Evolutionary conservation across 2,113 vertebrate species (phyloP), one percentile per base, ranked within the genome.

Genomic region (Oriolus oriolus): DNA sequence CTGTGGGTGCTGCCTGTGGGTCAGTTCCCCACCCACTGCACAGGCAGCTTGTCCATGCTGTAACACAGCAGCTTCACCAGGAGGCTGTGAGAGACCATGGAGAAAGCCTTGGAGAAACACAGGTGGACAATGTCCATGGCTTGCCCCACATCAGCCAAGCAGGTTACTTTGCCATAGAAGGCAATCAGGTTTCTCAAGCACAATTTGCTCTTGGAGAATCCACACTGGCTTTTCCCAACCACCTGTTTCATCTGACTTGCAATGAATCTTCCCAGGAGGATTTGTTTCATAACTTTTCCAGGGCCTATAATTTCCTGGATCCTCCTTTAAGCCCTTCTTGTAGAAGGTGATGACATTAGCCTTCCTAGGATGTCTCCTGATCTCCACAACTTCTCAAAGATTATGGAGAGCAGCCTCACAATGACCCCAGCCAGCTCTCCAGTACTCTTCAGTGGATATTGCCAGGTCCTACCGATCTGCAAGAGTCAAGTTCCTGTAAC

Each of bases 401-500:
- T 52, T 53, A 44, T 44, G 27, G 45, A 77, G 27, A 60, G 35
- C 31, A 57, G 52, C 26, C 20, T 57, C 61, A 76, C 20, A 76
- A 26, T 28, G 17, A 77, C 18, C 6, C 33, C 45, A 68, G 44
- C 3, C 27, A 60, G 37, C 37, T 52, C 45, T 23, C 39, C 45
- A 60, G 37, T 22, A 44, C 17, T 22, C 33, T 27, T 23, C 14
- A 8, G 12, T 13, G 6, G 14, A 27, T 37, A 44, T 3, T 33
- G 5, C 27, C 31, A 68, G 3, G 9, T 37, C 17, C 45, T 52
- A 44, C 10, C 0, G 0, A 50, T 37, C 44, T 68, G 31, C 31
- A 59, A 44, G 6, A n/a, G 37, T 10, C 22, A 77, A 37, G 14
- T 11, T 60, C 63, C 37, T 44, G 13, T 23, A 52, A 60, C 0